Conservation (phyloP, 2,888 invertebrate species). For the Sinodicranocentrus sp. region DNA sequence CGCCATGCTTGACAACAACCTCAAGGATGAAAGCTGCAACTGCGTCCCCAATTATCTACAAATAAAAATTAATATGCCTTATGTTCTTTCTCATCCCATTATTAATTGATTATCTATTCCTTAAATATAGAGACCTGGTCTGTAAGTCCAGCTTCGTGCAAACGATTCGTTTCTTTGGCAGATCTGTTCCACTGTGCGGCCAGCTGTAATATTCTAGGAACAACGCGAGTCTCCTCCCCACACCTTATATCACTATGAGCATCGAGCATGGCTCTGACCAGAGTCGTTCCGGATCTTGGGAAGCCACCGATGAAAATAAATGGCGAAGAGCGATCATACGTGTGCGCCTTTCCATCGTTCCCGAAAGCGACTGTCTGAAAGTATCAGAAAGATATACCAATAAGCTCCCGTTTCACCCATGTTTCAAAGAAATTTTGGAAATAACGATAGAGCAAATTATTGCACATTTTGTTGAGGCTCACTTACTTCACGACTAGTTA, state of each 20-base stretch:
- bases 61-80: no score
- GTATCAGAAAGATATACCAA: slow-evolving; percentile 66
- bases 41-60: slow-evolving; percentile 92
- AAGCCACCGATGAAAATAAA: slow-evolving; percentile 98
- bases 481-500: slow-evolving; percentile 76
- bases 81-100: no score
- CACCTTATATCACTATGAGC: slow-evolving; percentile 88
- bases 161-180: slow-evolving; percentile 92
- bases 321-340: slow-evolving; percentile 93
- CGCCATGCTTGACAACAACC: slow-evolving; percentile 97
- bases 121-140: slow-evolving; percentile 85
- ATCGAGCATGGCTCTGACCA: slow-evolving; percentile 98
- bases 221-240: slow-evolving; percentile 97
- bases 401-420: neutral
- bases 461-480: neutral
- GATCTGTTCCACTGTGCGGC: slow-evolving; percentile 97
- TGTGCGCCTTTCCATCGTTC: slow-evolving; percentile 83
- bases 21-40: slow-evolving; percentile 98
- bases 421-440: neutral
- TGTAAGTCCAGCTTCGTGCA: slow-evolving; percentile 96
- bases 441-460: neutral
- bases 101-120: no score
- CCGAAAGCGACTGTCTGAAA: slow-evolving; percentile 84
- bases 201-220: slow-evolving; percentile 97
- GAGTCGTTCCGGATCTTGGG: slow-evolving; percentile 97